Evolutionary conservation across 2,888 invertebrate species (phyloP).

Genomic region (Drosophila multiciliata): DNA sequence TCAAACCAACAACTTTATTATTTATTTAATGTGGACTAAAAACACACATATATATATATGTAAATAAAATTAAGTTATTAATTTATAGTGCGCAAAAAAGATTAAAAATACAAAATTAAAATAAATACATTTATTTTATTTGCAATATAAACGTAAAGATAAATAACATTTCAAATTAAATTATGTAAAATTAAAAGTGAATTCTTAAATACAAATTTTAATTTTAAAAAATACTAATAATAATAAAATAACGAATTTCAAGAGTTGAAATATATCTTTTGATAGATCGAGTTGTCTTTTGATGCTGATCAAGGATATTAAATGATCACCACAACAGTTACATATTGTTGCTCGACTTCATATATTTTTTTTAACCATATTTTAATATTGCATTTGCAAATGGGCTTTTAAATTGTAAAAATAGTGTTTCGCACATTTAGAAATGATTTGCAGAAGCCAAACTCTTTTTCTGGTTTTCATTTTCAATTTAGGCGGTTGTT

Average conservation of each 20-base stretch:
- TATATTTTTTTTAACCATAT: too few relatives aligned
- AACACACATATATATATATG: too few relatives aligned
- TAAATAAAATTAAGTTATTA: too few relatives aligned
- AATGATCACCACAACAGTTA: background rate
- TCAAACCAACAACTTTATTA: background rate
- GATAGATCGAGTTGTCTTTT: fast-evolving
- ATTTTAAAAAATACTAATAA: too few relatives aligned
- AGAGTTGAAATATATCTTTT: background rate
- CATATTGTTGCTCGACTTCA: background rate
- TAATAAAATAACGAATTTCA: background rate
- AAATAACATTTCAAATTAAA: too few relatives aligned
- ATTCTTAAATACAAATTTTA: too few relatives aligned
- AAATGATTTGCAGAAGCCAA: background rate
- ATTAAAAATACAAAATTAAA: too few relatives aligned
- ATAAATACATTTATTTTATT: too few relatives aligned
- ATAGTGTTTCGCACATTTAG: background rate
- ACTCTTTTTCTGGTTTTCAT: background rate
- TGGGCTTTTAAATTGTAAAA: background rate
- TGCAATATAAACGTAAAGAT: too few relatives aligned
- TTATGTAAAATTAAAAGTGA: too few relatives aligned
- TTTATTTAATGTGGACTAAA: background rate
- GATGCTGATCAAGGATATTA: background rate
- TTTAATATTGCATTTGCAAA: background rate
- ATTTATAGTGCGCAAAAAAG: too few relatives aligned
- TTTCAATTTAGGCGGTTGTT: background rate